Evolutionary conservation across 37 sponge, comb jelly and placozoan genomes (phyloP).

Genomic region (Beroe ovata): DNA sequence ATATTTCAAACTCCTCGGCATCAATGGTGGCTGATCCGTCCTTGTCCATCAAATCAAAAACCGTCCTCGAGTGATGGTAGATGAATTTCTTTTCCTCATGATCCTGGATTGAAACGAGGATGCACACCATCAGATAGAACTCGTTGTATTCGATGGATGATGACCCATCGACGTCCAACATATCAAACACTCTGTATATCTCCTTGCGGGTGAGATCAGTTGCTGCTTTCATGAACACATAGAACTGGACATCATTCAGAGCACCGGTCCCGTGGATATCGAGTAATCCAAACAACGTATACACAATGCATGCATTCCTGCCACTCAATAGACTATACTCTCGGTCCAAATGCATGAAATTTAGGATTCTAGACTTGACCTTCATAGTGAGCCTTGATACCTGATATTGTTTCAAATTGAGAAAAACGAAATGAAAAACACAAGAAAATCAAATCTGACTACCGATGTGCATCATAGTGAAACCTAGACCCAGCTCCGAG

Average conservation of each 20-base stretch:
- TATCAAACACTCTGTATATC: slow-evolving; percentile 85
- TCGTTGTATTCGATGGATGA: slow-evolving; percentile 86
- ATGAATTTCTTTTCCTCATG: slow-evolving; percentile 88
- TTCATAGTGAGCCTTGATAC: too few relatives aligned
- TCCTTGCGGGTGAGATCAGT: slow-evolving; percentile 79
- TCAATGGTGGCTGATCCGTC: slow-evolving; percentile 82
- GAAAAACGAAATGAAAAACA: too few relatives aligned
- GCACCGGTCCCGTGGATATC: slow-evolving; percentile 84
- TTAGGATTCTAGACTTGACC: slow-evolving; percentile 71
- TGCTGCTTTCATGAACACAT: slow-evolving; percentile 77
- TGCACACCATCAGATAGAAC: slow-evolving; percentile 88
- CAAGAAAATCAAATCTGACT: too few relatives aligned
- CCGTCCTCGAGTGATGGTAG: slow-evolving; percentile 82
- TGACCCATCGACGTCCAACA: slow-evolving; percentile 85
- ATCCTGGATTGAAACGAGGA: slow-evolving; percentile 86
- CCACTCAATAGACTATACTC: slow-evolving; percentile 79
- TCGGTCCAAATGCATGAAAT: slow-evolving; percentile 77
- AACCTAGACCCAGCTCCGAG: too few relatives aligned
- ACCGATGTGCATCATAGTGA: too few relatives aligned
- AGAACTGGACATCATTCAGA: slow-evolving; percentile 87
- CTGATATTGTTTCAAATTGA: too few relatives aligned
- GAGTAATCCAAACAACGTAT: slow-evolving; percentile 76
- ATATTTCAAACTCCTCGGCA: slow-evolving; percentile 81
- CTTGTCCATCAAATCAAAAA: slow-evolving; percentile 88
- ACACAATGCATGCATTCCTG: slow-evolving; percentile 71